A percentile compares a stretch with the other conserved stretches of the same genome.
These are phyloP conservation scores for Pterophyllum scalare DNA, from an alignment of 2,113 vertebrate species.

Conservation along the genomic window DNA sequence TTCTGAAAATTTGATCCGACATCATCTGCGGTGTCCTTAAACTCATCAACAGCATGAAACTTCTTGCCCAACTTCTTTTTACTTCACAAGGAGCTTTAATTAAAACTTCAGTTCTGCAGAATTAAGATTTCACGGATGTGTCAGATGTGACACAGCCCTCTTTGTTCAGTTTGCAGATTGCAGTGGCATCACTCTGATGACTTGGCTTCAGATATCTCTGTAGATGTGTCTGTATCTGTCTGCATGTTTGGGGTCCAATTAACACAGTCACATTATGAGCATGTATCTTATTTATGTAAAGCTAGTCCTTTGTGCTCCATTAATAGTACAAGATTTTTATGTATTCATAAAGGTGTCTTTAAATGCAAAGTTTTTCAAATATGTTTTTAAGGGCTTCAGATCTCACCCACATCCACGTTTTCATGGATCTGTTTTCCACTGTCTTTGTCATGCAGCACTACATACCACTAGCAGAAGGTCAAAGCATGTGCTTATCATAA, in stretches of 20 bases:
- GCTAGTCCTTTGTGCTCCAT: neutral
- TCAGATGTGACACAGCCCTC: neutral
- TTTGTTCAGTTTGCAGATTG: neutral
- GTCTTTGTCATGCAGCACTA: neutral
- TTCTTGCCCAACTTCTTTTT: neutral
- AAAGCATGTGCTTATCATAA: neutral
- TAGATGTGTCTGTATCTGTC: neutral
- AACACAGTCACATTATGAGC: neutral
- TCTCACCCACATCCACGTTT: neutral
- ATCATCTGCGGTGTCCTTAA: neutral
- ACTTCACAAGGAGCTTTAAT: neutral
- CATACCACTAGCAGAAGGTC: neutral
- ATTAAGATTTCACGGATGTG: neutral
- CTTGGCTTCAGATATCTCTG: constrained; percentile 13
- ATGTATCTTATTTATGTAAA: neutral
- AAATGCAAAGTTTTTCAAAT: neutral
- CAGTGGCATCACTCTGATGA: constrained; percentile 4
- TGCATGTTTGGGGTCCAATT: neutral
- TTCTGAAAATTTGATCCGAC: constrained; percentile 25
- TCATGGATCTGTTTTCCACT: neutral
- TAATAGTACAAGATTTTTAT: too few species aligned
- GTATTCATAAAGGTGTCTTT: neutral
- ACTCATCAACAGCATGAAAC: neutral
- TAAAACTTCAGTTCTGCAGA: neutral
- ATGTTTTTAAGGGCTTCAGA: neutral